phyloP scores from a whole-genome alignment of 2,113 vertebrate genomes.

The Callopanchax toddi region DNA sequence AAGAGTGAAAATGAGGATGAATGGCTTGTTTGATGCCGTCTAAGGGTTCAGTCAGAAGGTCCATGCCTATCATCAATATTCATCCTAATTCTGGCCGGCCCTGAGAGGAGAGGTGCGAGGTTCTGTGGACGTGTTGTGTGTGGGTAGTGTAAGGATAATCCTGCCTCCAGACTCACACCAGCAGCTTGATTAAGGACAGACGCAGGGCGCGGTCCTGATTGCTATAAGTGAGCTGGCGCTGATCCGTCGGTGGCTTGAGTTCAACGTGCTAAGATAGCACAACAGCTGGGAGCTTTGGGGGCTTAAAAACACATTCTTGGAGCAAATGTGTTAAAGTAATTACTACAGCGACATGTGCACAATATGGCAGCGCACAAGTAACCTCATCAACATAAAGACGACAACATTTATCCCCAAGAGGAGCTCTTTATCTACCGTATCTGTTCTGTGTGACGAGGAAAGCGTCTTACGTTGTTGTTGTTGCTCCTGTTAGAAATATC shows the following conservation, averaged over 20 bases:
- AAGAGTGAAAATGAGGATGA: not conserved
- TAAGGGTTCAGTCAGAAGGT: constrained; percentile 19
- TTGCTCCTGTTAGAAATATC: constrained; percentile 41
- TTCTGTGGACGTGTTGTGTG: constrained; percentile 33
- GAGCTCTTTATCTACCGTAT: not conserved
- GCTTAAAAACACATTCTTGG: constrained; percentile 40
- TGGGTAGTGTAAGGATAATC: constrained; percentile 42
- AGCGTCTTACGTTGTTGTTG: constrained; percentile 17
- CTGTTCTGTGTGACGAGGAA: constrained; percentile 8
- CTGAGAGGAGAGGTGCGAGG: constrained; percentile 31
- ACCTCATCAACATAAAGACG: constrained; percentile 16
- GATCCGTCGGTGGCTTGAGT: constrained; percentile 29
- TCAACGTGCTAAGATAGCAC: constrained; percentile 27
- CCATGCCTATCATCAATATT: constrained; percentile 22
- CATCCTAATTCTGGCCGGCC: constrained; percentile 7
- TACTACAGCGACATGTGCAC: constrained; percentile 41
- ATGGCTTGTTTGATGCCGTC: constrained; percentile 2
- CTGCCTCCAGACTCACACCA: constrained; percentile 24
- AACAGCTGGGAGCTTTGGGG: constrained; percentile 49
- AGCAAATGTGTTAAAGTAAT: constrained; percentile 46
- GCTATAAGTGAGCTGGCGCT: not conserved
- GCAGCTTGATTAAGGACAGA: constrained; percentile 44
- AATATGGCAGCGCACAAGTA: constrained; percentile 16
- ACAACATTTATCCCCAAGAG: constrained; percentile 10
- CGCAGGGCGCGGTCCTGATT: not conserved